Percentiles rank a stretch among this genome's conserved stretches.
These are phyloP conservation scores for Siniperca obscura DNA, from an alignment of 2,797 vertebrate species.

Conservation along the genomic window DNA sequence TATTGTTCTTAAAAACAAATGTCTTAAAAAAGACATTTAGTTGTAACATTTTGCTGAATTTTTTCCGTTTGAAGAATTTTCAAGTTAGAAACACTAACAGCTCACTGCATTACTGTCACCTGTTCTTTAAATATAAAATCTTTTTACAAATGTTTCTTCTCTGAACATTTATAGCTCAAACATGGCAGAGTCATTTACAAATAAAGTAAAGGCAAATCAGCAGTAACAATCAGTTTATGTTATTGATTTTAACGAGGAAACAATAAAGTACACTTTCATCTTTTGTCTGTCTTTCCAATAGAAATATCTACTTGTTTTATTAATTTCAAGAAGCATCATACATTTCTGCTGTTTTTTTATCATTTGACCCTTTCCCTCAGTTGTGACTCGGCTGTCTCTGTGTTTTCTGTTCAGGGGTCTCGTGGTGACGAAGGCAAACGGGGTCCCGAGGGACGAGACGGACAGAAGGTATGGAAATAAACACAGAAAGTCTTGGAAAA, in stretches of 20 bases:
- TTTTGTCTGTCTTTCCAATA: neutral
- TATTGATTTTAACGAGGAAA: too few species aligned
- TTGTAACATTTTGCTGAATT: neutral
- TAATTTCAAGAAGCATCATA: neutral
- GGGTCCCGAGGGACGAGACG: constrained; percentile 71
- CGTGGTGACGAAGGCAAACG: constrained; percentile 69
- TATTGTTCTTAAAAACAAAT: neutral
- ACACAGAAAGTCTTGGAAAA: neutral
- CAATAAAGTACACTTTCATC: too few species aligned
- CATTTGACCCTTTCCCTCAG: neutral
- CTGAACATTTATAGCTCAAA: neutral
- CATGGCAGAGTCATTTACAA: neutral
- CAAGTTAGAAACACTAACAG: neutral
- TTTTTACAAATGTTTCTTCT: too few species aligned
- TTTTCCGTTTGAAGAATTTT: neutral
- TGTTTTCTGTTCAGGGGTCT: constrained; percentile 73
- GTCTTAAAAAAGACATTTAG: neutral
- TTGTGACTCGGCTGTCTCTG: neutral
- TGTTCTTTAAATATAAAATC: too few species aligned
- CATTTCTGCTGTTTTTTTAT: neutral
- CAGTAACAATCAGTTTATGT: too few species aligned
- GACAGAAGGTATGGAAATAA: constrained; percentile 74
- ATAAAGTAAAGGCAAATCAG: neutral
- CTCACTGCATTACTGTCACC: neutral
- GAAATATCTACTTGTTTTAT: neutral